These are phyloP conservation scores for Lampris megalopsis DNA, from an alignment of 2,113 vertebrate genomes.

Conservation along the genomic window DNA sequence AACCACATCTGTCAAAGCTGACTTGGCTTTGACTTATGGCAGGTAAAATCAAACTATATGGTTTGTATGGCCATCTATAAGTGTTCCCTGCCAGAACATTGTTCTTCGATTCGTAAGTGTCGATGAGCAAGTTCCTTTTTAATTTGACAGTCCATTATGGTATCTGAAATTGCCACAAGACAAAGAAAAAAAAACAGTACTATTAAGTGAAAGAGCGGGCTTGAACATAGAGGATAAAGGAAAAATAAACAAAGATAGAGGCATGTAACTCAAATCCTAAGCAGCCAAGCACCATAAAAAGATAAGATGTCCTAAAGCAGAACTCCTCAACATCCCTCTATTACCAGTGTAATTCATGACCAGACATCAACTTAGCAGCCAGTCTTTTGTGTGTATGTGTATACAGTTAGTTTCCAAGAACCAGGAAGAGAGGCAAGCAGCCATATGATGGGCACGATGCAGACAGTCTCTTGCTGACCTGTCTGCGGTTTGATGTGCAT, in stretches of 20 bases:
- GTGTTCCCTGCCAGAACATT: constrained; percentile 8
- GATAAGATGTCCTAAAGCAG: constrained; percentile 32
- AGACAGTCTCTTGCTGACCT: constrained; percentile 31
- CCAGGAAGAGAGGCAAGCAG: constrained; percentile 23
- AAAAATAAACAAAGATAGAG: background rate
- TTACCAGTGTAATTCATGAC: constrained; percentile 43
- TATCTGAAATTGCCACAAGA: constrained; percentile 18
- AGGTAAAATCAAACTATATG: constrained; percentile 1
- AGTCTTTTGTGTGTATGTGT: constrained; percentile 28
- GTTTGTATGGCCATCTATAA: background rate
- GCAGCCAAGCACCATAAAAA: constrained; percentile 56
- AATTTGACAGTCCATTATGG: constrained; percentile 6
- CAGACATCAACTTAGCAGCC: constrained; percentile 37
- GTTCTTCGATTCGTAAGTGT: constrained; percentile 14
- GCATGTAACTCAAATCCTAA: constrained; percentile 35
- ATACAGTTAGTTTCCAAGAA: constrained; percentile 25
- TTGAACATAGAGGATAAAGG: constrained; percentile 8
- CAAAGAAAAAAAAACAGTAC: constrained; percentile 41
- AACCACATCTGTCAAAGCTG: constrained; percentile 32
- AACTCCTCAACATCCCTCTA: constrained; percentile 35
- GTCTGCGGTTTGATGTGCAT: constrained; percentile 9
- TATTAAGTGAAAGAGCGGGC: constrained; percentile 32
- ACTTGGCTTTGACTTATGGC: constrained; percentile 7
- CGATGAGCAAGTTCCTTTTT: constrained; percentile 22
- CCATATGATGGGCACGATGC: constrained; percentile 21